phyloP scores from a whole-genome alignment of 2,797 vertebrate genomes.

The Sternotherus odoratus region DNA sequence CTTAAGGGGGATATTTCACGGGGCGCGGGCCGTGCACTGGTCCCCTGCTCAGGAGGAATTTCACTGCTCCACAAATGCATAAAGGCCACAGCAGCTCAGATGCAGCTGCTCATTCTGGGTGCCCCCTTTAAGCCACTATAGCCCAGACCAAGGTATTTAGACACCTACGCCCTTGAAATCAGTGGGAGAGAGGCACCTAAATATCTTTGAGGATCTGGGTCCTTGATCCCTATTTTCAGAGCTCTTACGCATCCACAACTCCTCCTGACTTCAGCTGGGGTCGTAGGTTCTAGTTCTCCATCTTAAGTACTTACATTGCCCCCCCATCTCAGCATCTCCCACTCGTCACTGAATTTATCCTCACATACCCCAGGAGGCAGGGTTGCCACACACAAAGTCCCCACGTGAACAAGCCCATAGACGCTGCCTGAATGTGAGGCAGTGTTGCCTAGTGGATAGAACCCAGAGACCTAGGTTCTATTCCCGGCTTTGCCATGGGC shows the following conservation, averaged over 20 bases:
- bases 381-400: neutral
- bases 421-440: neutral
- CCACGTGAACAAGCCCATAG: neutral
- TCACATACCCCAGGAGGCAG: neutral
- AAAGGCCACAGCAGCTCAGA: neutral
- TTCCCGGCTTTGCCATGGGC: neutral
- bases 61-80: neutral
- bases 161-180: neutral
- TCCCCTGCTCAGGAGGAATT: neutral
- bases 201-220: neutral
- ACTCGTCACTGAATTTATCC: neutral
- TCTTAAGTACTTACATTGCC: neutral
- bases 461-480: no score
- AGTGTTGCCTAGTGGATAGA: neutral
- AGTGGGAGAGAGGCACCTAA: neutral
- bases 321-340: neutral
- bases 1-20: neutral
- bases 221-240: neutral
- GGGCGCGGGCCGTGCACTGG: neutral
- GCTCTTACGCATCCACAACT: neutral
- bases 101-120: neutral
- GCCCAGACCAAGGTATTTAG: neutral
- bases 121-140: neutral
- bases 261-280: neutral
- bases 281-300: neutral